Evolutionary conservation across 2,113 vertebrate genomes (phyloP), one percentile per base, ranked within the genome.

Genomic region (Aegithalos caudatus): DNA sequence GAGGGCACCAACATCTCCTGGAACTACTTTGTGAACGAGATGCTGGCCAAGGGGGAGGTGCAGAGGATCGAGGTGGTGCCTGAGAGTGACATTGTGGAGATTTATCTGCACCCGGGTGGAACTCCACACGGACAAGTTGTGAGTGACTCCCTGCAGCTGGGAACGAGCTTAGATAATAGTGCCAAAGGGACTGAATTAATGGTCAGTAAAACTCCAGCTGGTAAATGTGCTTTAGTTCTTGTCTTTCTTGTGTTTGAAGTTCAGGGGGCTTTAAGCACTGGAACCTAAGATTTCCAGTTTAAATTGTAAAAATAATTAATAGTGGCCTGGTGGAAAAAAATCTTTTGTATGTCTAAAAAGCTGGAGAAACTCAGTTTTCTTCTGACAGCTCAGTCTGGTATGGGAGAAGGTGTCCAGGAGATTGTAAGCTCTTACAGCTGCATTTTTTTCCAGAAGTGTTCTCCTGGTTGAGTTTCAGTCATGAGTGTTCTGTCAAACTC

Each of bases 11-110:
- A 84, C 98, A 99, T 99, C 85, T 99, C 99, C 61, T 99, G 99
- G 99, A 99, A 98, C 11, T 99, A 99, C 96, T 99, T 99, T 94
- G 98, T 99, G 66, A 98, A 98, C 0, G 99, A 99, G 98, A 99
- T 99, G 99, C 95, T 99, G 97, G 98, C 99, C 4, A 99, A 99
- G 94, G 99, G 99, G 14, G 99, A 99, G 97, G 99, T 99, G 80
- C 98, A 99, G 37, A 98, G 98, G 2, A 98, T 99, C 5, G 99
- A 99, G 86, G 99, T 99, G 79, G 98, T 99, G 18, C 99, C 99
- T 0, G 99, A 99, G 97, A 99, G 98, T 1, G 99, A 99, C 67
- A 98, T 99, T 7, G 99, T 99, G 51, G 98, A 99, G 79, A 98
- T 99, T 65, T 98, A 98, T 73, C 98, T 99, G 92, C 98, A 99